Percentiles rank a stretch among this genome's conserved stretches.
These are phyloP conservation scores for Porites evermanni DNA, from an alignment of 92 coral and sea anemone species.

Conservation along the genomic window DNA sequence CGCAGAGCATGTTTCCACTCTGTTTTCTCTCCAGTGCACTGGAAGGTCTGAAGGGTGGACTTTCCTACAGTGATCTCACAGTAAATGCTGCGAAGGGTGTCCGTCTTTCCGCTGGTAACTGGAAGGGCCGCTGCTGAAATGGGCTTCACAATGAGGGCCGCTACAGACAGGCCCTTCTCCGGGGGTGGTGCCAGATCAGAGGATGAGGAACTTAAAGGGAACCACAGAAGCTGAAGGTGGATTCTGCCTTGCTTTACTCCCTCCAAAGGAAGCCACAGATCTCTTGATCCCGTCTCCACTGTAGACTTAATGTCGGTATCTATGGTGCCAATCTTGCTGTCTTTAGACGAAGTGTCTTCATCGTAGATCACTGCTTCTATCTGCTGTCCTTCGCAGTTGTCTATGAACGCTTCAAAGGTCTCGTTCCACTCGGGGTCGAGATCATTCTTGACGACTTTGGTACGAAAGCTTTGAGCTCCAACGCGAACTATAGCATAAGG, in stretches of 20 bases:
- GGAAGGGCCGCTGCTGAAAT: constrained; percentile 82
- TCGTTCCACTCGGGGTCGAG: constrained; percentile 95
- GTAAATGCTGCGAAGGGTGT: constrained; percentile 79
- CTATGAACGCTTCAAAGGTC: constrained; percentile 92
- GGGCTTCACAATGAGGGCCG: constrained; percentile 86
- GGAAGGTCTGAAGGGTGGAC: constrained; percentile 82
- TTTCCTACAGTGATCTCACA: constrained; percentile 89
- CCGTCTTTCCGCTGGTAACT: constrained; percentile 61
- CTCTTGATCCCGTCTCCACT: constrained; percentile 82
- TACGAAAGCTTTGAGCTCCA: constrained; percentile 96
- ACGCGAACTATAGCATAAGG: constrained; percentile 83
- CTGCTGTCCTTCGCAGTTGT: constrained; percentile 92
- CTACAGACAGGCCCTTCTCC: constrained; percentile 73
- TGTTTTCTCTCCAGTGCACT: constrained; percentile 77
- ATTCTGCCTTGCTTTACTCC: constrained; percentile 89
- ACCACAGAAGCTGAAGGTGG: constrained; percentile 84
- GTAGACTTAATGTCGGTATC: constrained; percentile 82
- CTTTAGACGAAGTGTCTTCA: constrained; percentile 90
- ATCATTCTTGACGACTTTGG: constrained; percentile 70
- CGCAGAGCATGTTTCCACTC: constrained; percentile 97
- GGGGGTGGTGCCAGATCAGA: constrained; percentile 67
- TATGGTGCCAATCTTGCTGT: constrained; percentile 80
- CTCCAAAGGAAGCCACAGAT: constrained; percentile 93
- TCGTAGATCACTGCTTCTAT: constrained; percentile 78
- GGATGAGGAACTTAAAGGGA: constrained; percentile 61